Conservation (phyloP, 2,797 vertebrate species). For the Steatocranus sp. region DNA sequence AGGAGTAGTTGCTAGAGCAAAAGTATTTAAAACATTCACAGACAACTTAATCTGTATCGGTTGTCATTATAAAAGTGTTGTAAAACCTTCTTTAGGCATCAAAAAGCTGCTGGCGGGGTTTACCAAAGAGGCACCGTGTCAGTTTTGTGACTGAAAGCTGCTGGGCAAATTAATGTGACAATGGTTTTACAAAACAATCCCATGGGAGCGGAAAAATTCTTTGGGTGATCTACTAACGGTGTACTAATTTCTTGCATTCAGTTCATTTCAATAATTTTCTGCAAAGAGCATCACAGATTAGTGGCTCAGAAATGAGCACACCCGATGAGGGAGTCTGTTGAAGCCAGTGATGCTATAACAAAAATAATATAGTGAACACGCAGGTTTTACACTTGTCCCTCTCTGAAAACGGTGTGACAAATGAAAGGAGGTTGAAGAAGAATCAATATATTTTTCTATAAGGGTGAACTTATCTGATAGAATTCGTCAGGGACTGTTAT, state of each 20-base stretch:
- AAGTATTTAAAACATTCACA: not conserved
- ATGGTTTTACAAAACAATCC: accelerated
- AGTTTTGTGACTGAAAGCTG: not conserved
- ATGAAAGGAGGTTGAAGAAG: not conserved
- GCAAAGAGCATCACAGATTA: not conserved
- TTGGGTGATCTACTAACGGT: not conserved
- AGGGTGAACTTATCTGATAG: not conserved
- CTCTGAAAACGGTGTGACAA: accelerated
- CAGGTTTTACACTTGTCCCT: not conserved
- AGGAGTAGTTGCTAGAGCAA: not conserved
- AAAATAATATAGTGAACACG: not conserved
- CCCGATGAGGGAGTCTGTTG: not conserved
- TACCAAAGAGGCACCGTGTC: not conserved
- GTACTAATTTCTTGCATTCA: not conserved
- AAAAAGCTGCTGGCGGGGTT: not conserved
- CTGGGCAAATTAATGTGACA: not conserved
- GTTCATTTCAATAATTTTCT: not conserved
- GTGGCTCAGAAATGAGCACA: not conserved
- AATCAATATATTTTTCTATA: not conserved
- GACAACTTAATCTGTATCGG: not conserved
- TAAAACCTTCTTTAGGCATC: not conserved
- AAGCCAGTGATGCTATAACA: not conserved
- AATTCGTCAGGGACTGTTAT: accelerated
- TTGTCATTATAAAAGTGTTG: not conserved
- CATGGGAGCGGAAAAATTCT: not conserved